Evolutionary conservation across 2,888 invertebrate species (phyloP).

Genomic region (Yponomeuta evonymella): DNA sequence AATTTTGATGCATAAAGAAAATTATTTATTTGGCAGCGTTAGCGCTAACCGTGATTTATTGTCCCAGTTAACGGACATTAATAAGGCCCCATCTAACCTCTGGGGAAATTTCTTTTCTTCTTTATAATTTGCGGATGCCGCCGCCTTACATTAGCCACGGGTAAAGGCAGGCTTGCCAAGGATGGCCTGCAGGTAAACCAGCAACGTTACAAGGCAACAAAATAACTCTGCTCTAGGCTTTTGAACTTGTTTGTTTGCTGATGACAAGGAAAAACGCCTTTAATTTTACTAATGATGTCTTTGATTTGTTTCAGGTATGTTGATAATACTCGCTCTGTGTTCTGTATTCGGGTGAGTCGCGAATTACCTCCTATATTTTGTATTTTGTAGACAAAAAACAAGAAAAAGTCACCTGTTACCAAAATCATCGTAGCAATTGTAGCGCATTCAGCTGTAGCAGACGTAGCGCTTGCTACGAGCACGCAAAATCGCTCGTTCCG

Average conservation of each 20-base stretch:
- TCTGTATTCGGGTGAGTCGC: slow-evolving; percentile 17
- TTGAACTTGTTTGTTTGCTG: background rate
- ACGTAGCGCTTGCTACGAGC: slow-evolving; percentile 23
- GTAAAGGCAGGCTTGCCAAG: slow-evolving; percentile 21
- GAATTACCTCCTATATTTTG: background rate
- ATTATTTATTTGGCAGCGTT: slow-evolving; percentile 70
- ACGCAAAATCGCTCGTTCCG: slow-evolving; percentile 37
- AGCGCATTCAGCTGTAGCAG: slow-evolving; percentile 33
- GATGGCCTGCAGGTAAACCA: slow-evolving; percentile 6
- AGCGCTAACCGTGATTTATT: slow-evolving; percentile 68
- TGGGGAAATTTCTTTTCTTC: slow-evolving; percentile 58
- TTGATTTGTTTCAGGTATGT: slow-evolving; percentile 19
- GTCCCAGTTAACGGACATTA: slow-evolving; percentile 54
- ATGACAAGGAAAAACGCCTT: background rate
- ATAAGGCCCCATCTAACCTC: slow-evolving; percentile 47
- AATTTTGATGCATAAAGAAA: slow-evolving; percentile 75
- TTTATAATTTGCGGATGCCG: slow-evolving; percentile 49
- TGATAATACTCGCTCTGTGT: slow-evolving; percentile 11
- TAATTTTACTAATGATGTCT: slow-evolving; percentile 15
- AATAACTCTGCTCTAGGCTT: background rate
- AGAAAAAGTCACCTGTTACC: background rate
- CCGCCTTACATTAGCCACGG: slow-evolving; percentile 41
- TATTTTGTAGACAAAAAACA: background rate
- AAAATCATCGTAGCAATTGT: slow-evolving; percentile 29
- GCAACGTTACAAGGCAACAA: background rate